Evolutionary conservation across 2,888 invertebrate genomes (phyloP), one percentile per base, ranked within the genome.

Genomic region (Clitarchus hookeri): DNA sequence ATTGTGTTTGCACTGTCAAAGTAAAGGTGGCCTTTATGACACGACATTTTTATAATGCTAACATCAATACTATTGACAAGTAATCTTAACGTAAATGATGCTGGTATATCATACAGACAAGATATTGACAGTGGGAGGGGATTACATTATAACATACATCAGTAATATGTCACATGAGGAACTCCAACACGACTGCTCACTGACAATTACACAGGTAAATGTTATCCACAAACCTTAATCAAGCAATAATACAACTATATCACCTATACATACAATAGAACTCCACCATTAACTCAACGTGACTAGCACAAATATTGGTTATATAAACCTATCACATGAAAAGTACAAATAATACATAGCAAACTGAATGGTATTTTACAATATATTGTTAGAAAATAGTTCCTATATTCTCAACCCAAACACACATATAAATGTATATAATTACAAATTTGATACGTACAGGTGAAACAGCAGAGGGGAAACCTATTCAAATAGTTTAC

Each of bases 221-320:
- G 65, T 65, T 65, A 65, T 23, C 16, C 65, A 11, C 65, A 65
- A 6, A 65, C 65, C 65, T 65, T 8, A 36, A 48, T 48, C 48
- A 48, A 65, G 3, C 8, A 16, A n/a, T 65, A 65, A 1, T 11
- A n/a, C 2, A 8, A 4, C 8, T 65, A 65, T 23, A 65, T 53
- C n/a, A 65, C 11, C 16, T 16, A n/a, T 9, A 65, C 19, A 65
- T 65, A 65, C 19, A 65, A 85, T 79, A 85, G 48, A 85, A 25
- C 8, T 77, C 44, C 44, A 44, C 80, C 26, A 6, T 84, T 25
- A 44, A 65, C 83, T 44, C 83, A 79, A 84, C 84, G 48, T 87
- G 87, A 87, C 87, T 87, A 87, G 87, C 85, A 87, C 86, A 85
- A 82, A 86, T 77, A 87, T 48, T 84, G 54, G 84, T 87, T 87